These are phyloP conservation scores for Tachycineta bicolor DNA, from an alignment of 2,113 vertebrate species.

Conservation along the genomic window DNA sequence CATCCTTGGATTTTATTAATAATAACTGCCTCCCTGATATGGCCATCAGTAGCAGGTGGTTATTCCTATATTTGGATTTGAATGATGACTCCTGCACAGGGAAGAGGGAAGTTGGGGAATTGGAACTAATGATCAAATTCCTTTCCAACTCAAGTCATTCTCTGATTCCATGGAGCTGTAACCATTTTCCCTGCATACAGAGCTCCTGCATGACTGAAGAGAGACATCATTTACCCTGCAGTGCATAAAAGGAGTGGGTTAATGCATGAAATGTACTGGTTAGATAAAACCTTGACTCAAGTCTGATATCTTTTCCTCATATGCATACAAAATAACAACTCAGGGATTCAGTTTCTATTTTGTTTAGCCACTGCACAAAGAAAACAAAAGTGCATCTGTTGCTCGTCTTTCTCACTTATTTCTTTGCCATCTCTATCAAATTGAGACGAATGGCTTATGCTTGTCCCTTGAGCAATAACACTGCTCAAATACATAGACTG, in stretches of 20 bases:
- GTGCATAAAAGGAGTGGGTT: not conserved
- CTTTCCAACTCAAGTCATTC: not conserved
- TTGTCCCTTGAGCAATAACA: constrained; percentile 2
- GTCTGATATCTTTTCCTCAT: not conserved
- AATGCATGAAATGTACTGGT: not conserved
- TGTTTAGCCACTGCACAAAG: constrained; percentile 15
- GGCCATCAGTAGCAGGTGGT: not conserved
- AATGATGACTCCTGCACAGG: not conserved
- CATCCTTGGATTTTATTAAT: not conserved
- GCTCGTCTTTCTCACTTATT: constrained; percentile 10
- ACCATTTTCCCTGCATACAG: not conserved
- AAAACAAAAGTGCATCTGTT: constrained; percentile 47
- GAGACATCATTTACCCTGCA: not conserved
- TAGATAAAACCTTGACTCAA: not conserved
- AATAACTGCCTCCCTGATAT: not conserved
- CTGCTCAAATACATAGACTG: not conserved
- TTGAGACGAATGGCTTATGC: constrained; percentile 6
- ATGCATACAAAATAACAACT: not conserved
- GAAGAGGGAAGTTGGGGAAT: not conserved
- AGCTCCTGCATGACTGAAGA: not conserved
- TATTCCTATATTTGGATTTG: not conserved
- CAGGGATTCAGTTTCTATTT: constrained; percentile 6
- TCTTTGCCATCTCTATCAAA: constrained; percentile 9
- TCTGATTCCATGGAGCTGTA: not conserved
- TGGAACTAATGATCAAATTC: not conserved